These are phyloP conservation scores for Rhopilema esculentum DNA, from an alignment of 30 jellyfish, hydroid and myxozoan genomes.

Conservation along the genomic window DNA sequence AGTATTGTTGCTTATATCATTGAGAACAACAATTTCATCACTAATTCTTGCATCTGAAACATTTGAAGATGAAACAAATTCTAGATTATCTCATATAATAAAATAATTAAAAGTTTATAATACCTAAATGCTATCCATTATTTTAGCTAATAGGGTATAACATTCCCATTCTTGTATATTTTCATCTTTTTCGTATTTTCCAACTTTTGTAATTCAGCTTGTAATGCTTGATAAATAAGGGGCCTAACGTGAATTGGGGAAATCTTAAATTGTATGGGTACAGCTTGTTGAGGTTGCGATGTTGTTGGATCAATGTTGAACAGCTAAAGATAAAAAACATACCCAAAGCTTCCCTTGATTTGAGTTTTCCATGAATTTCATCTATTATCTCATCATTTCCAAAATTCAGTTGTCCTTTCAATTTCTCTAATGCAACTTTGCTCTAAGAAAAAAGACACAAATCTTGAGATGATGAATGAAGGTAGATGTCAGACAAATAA, in stretches of 20 bases:
- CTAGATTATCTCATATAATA: background rate
- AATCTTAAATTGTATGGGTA: too few species aligned
- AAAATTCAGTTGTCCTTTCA: conserved; percentile 36
- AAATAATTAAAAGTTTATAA: too few species aligned
- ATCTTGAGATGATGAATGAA: too few species aligned
- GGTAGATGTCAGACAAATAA: too few species aligned
- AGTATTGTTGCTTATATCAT: conserved; percentile 18
- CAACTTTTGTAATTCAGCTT: too few species aligned
- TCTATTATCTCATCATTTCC: conserved; percentile 29
- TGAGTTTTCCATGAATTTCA: conserved; percentile 55
- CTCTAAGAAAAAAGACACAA: conserved; percentile 29
- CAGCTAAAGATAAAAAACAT: background rate
- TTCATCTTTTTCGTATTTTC: too few species aligned
- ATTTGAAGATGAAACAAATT: background rate
- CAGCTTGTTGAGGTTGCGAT: too few species aligned
- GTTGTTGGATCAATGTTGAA: too few species aligned
- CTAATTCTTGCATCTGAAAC: conserved; percentile 61
- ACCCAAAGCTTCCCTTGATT: conserved; percentile 73
- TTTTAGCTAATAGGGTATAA: background rate
- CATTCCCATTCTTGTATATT: too few species aligned
- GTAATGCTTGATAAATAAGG: too few species aligned
- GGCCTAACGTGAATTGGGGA: too few species aligned
- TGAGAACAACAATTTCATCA: conserved; percentile 40
- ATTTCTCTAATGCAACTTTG: conserved; percentile 19
- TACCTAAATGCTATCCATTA: too few species aligned